Base-by-base conservation (phyloP, 1,140 invertebrate species). In the Mercenaria mercenaria region DNA sequence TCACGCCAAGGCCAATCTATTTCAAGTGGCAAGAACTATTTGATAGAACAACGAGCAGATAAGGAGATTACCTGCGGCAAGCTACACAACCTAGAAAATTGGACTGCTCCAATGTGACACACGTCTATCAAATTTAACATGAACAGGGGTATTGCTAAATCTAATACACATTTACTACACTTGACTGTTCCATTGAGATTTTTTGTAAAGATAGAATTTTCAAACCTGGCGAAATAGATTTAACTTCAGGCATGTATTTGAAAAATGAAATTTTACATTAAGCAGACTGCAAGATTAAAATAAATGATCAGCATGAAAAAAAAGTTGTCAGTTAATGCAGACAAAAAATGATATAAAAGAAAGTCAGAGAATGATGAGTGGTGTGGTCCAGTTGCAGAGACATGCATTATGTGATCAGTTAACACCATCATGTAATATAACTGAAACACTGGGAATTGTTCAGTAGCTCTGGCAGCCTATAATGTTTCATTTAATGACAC, bases 121-220 rank as follows among this genome's bases (percentile, higher is more conserved):
- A 93, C 94, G 94, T 95, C 94, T 92, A 94, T 95, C 94, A 95
- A 94, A 93, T 92, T 91, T 91, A 93, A 93, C 92, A 91, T 94
- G 93, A 92, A 94, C 94, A 94, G 93, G 93, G 93, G 94, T 91
- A 88, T 91, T 91, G 91, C 90, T 91, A 79, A 91, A 94, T 85
- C 88, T 91, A 88, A 90, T 88, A 91, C 89, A 92, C 83, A 91
- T 92, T 93, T 39, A 50, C 56, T 43, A 39, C 32, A 26, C 43
- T 56, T 20, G 2, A 56, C 74, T 74, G 69, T 41, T 39, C 29
- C 4, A 10, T 47, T 41, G 37, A n/a, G 23, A 26, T n/a, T 64
- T n/a, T 64, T 26, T 64, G 59, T 26, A 20, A 64, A 64, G 59
- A 41, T 39, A 74, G 69, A 74, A 47, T 32, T 64, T 26, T 64